Conservation (phyloP, 2,888 invertebrate genomes). For the Pterobdella sp. region DNA sequence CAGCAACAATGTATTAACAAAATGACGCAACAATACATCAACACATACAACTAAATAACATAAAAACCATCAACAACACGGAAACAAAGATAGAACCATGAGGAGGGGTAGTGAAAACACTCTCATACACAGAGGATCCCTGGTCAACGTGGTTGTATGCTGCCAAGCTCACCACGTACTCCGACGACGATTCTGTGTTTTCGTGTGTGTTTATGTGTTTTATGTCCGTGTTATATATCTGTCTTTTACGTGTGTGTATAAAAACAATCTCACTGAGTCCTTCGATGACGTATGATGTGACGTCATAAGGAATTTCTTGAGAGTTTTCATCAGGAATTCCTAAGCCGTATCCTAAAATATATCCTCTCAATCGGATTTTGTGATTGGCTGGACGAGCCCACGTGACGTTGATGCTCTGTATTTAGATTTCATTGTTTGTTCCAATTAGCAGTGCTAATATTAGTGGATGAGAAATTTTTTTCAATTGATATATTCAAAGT, state of each 20-base stretch:
- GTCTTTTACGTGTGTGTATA: no score
- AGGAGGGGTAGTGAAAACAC: slow-evolving; percentile 75
- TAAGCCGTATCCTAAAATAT: slow-evolving; percentile 88
- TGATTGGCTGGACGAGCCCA: slow-evolving; percentile 77
- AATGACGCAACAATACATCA: no score
- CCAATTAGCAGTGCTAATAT: no score
- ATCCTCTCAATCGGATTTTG: slow-evolving; percentile 76
- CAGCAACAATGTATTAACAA: no score
- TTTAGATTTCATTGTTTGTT: no score
- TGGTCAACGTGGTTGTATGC: slow-evolving; percentile 84
- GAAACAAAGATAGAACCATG: no score
- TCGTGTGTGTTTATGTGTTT: no score
- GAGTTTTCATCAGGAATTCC: slow-evolving; percentile 84
- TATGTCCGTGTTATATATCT: no score
- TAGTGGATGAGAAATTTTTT: no score
- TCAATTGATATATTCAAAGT: no score
- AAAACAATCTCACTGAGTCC: slow-evolving; percentile 63
- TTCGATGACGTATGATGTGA: slow-evolving; percentile 71
- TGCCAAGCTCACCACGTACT: slow-evolving; percentile 87
- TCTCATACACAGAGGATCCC: slow-evolving; percentile 83
- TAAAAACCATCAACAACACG: no score
- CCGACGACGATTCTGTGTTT: slow-evolving; percentile 73
- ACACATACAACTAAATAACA: no score
- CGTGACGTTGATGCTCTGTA: slow-evolving; percentile 68
- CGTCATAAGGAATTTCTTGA: slow-evolving; percentile 70